Evolutionary conservation across 2,888 invertebrate species (phyloP), one percentile per base, ranked within the genome.

Genomic region (Synergus umbraculus): DNA sequence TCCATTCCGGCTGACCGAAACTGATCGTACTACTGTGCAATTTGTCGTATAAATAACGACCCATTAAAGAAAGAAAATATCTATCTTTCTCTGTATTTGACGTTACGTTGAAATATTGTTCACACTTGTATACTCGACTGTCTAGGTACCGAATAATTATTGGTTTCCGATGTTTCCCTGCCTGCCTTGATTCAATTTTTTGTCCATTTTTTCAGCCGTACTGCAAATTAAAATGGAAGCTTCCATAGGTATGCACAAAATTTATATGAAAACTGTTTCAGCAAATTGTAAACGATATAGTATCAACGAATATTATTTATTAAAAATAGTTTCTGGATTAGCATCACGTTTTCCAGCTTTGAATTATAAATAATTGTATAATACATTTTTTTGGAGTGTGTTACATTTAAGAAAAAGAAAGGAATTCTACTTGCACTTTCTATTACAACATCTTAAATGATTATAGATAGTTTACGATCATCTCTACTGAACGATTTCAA

Each of bases 21-120:
- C 49, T 73, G 54, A 29, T 73, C 54, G 41, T 73, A 73, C 73
- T 73, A 73, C 54, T 73, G 54, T 54, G 73, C 49, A 49, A 49
- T 69, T 69, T 69, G 69, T 69, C 49, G 49, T 49, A 73, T 73
- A 73, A 73, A 73, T 73, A 54, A 73, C 73, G 73, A 73, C 73
- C 73, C 49, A 73, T 58, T 73, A 58, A 58, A 73, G 73, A 73
- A 73, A 73, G 73, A 67, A 10, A 18, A 73, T 73, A 73, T 73
- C 73, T 58, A 54, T 54, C 49, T 73, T 73, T 73, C 46, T 29
- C 73, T 73, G 73, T n/a, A 73, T 73, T 73, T 58, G 73, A 58
- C 54, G n/a, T 73, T 73, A 73, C 73, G n/a, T 58, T 73, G 37
- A 73, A 73, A 58, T 73, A 73, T 73, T 54, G 37, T 73, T 73